Conservation (phyloP, 2,888 invertebrate species). For the Cartodere bifasciata region DNA sequence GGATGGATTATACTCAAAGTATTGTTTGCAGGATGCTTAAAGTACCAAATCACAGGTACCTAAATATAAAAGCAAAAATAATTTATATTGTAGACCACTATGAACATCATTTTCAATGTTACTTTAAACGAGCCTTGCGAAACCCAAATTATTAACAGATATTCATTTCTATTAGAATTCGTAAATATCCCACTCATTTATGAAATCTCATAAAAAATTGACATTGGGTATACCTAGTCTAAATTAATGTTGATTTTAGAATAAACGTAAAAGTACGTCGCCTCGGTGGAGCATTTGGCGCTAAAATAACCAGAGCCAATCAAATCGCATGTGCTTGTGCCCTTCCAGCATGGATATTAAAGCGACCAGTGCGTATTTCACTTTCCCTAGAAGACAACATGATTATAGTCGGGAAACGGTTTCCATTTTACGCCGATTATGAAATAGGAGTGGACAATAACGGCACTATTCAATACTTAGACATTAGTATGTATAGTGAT, state of each 20-base stretch:
- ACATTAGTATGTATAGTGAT: constrained; percentile 40
- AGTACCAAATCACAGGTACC: constrained; percentile 47
- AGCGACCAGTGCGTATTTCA: constrained; percentile 53
- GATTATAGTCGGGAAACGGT: constrained; percentile 51
- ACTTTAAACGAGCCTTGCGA: too few relatives aligned
- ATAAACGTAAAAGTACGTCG: constrained; percentile 56
- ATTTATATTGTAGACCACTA: too few relatives aligned
- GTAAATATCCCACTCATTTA: too few relatives aligned
- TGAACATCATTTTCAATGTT: too few relatives aligned
- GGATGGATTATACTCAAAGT: constrained; percentile 45
- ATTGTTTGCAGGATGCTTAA: constrained; percentile 39
- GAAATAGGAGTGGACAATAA: constrained; percentile 46
- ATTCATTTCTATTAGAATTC: too few relatives aligned
- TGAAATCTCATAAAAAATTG: too few relatives aligned
- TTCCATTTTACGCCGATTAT: constrained; percentile 45
- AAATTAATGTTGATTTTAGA: too few relatives aligned
- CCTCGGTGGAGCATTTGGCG: constrained; percentile 70
- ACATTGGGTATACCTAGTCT: too few relatives aligned
- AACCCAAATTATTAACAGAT: too few relatives aligned
- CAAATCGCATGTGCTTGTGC: constrained; percentile 50
- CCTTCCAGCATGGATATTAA: constrained; percentile 47
- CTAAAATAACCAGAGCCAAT: constrained; percentile 53
- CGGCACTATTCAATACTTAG: constrained; percentile 54
- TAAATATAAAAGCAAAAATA: too few relatives aligned
- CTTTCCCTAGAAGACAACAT: constrained; percentile 59